phyloP scores from a whole-genome alignment of 2,113 vertebrate species.

The Colaptes auratus region DNA sequence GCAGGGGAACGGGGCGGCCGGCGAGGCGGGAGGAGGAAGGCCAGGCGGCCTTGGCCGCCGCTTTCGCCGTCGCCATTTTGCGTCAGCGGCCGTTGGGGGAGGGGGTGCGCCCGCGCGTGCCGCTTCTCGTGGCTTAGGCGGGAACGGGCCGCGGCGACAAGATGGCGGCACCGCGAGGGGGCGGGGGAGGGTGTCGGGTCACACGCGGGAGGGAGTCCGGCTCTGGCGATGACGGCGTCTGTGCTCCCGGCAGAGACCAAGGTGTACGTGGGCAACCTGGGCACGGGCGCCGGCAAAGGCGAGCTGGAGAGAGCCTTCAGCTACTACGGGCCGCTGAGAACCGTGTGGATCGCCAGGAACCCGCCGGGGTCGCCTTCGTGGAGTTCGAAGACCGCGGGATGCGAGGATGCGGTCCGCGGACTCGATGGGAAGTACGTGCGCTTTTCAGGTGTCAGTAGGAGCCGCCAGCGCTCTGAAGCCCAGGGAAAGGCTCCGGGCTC shows the following conservation, averaged over 20 bases:
- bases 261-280: conserved; percentile 90
- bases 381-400: conserved; percentile 85
- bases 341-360: conserved; percentile 90
- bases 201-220: too few species aligned
- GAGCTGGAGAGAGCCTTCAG: conserved; percentile 90
- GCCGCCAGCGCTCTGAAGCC: too few species aligned
- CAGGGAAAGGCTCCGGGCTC: not conserved
- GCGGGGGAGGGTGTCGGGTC: not conserved
- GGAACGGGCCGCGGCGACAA: not conserved
- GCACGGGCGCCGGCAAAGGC: conserved; percentile 87
- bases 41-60: not conserved
- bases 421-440: conserved; percentile 83
- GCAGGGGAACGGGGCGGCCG: not conserved
- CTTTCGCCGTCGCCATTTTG: conserved; percentile 37
- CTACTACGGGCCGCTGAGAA: conserved; percentile 88
- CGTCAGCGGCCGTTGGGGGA: not conserved
- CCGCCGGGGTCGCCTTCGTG: conserved; percentile 88
- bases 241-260: conserved; percentile 79
- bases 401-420: conserved; percentile 81
- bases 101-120: not conserved
- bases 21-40: not conserved
- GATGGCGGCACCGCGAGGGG: not conserved
- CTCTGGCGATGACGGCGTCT: too few species aligned
- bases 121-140: not conserved
- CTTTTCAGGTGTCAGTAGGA: not conserved